Conservation (phyloP, 2,888 invertebrate genomes). For the Dryomyza anilis region DNA sequence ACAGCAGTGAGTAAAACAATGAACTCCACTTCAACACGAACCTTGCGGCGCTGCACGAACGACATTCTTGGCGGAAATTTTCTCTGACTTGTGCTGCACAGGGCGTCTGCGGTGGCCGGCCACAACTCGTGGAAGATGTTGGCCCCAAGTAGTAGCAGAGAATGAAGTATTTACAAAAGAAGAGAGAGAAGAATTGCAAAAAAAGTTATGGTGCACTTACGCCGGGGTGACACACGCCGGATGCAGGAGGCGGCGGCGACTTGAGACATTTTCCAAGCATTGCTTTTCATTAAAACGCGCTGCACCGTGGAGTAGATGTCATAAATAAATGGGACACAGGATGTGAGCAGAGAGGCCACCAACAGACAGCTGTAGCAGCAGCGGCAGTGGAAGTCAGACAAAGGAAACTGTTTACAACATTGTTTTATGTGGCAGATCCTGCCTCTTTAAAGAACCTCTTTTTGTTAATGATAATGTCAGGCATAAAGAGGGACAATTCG, state of each 20-base stretch:
- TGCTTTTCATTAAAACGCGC: background rate
- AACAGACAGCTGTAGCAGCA: background rate
- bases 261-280: background rate
- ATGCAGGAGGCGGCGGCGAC: background rate
- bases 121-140: background rate
- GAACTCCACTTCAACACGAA: conserved; percentile 14
- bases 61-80: conserved; percentile 9
- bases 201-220: background rate
- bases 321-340: background rate
- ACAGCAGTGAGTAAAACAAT: background rate
- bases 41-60: background rate
- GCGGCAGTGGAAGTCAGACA: no score
- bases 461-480: no score
- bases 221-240: background rate
- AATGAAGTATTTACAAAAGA: background rate
- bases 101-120: background rate
- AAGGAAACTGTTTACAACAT: no score
- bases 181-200: no score
- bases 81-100: background rate
- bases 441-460: no score
- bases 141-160: background rate
- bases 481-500: no score
- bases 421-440: no score
- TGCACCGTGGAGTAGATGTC: background rate
- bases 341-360: background rate